These are phyloP conservation scores for Phenacoccus solenopsis DNA, from an alignment of 1,140 invertebrate species.

Conservation along the genomic window DNA sequence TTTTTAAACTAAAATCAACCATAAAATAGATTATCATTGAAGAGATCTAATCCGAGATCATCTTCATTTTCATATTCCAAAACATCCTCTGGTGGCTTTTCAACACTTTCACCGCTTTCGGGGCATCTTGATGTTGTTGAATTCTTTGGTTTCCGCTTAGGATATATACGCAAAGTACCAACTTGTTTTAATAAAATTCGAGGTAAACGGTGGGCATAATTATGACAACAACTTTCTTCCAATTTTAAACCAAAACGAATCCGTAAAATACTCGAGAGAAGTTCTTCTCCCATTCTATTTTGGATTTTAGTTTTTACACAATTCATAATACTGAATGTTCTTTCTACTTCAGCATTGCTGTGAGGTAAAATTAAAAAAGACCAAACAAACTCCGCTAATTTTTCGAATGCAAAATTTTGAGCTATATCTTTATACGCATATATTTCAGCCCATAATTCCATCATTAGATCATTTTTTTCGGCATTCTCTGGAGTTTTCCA, in stretches of 20 bases:
- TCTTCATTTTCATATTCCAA: too few relatives aligned
- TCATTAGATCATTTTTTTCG: background rate
- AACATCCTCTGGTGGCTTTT: too few relatives aligned
- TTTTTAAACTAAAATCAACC: too few relatives aligned
- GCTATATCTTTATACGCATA: background rate
- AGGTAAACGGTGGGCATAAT: too few relatives aligned
- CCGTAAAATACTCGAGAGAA: background rate
- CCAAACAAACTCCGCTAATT: background rate
- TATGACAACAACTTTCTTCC: background rate
- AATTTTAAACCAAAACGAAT: slow-evolving; percentile 12
- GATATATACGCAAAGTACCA: too few relatives aligned
- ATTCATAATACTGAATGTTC: slow-evolving; percentile 9
- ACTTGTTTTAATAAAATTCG: too few relatives aligned
- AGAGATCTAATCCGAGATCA: too few relatives aligned
- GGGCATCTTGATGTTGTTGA: too few relatives aligned
- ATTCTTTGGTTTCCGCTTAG: too few relatives aligned
- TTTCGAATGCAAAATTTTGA: background rate
- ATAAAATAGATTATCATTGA: too few relatives aligned
- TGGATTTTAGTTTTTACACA: slow-evolving; percentile 8
- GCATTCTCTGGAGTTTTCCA: too few relatives aligned
- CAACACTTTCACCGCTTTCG: too few relatives aligned
- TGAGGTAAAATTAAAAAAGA: background rate
- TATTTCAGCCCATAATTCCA: slow-evolving; percentile 5
- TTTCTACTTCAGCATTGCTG: background rate
- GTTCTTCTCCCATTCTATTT: background rate